These are phyloP conservation scores for Spisula subtruncata DNA, from an alignment of 2,888 invertebrate species.

Conservation along the genomic window DNA sequence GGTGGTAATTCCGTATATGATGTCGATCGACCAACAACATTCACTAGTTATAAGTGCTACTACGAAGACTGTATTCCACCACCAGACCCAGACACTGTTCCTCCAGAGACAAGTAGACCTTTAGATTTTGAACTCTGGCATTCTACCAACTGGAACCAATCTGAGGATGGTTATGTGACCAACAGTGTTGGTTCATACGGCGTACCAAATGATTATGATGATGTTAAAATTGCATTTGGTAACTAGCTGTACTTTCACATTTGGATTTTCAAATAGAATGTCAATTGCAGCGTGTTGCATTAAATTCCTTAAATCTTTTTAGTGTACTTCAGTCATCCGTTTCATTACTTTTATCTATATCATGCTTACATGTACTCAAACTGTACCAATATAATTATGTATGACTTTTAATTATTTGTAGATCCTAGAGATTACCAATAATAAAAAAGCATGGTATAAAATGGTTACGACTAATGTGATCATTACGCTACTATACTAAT, in stretches of 20 bases:
- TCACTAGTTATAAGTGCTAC: slow-evolving; percentile 76
- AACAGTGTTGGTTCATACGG: slow-evolving; percentile 55
- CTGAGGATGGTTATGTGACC: slow-evolving; percentile 58
- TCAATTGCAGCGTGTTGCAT: too few relatives aligned
- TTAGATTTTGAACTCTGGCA: slow-evolving; percentile 61
- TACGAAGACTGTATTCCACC: slow-evolving; percentile 83
- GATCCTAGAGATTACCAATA: not conserved
- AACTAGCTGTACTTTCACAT: not conserved
- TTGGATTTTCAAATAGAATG: not conserved
- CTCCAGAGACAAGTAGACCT: slow-evolving; percentile 64
- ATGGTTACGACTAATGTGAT: not conserved
- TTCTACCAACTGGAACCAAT: slow-evolving; percentile 52
- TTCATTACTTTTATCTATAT: not conserved
- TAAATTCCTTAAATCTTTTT: not conserved
- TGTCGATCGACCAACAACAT: slow-evolving; percentile 44
- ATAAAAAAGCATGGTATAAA: not conserved
- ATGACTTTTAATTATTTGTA: too few relatives aligned
- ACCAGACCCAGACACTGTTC: slow-evolving; percentile 76
- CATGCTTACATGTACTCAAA: too few relatives aligned
- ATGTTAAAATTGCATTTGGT: slow-evolving; percentile 64
- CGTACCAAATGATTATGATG: slow-evolving; percentile 65
- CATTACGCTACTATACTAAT: not conserved
- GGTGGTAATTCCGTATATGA: slow-evolving; percentile 28
- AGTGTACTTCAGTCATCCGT: not conserved
- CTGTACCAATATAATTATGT: too few relatives aligned